Evolutionary conservation across 2,113 vertebrate species (phyloP).

Genomic region (Actinemys pallida): DNA sequence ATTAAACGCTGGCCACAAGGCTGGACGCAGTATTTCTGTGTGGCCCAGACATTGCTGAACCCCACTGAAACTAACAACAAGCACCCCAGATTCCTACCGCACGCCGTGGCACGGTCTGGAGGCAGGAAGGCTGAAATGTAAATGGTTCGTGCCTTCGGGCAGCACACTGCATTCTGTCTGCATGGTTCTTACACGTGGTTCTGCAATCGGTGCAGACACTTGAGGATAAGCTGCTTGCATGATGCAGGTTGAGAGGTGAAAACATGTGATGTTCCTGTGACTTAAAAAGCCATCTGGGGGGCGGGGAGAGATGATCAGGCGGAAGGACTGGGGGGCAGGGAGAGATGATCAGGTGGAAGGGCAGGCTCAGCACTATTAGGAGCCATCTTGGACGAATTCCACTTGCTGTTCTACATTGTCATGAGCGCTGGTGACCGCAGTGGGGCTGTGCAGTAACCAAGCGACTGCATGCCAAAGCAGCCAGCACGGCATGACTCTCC

Average conservation of each 20-base stretch:
- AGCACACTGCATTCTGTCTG: neutral
- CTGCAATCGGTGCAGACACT: constrained; percentile 23
- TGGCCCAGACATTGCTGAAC: neutral
- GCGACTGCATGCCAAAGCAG: neutral
- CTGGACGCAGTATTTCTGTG: neutral
- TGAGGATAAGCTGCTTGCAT: constrained; percentile 59
- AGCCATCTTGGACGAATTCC: neutral
- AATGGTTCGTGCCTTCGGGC: neutral
- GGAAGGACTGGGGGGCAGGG: neutral
- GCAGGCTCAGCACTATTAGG: constrained; percentile 5
- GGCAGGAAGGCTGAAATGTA: neutral
- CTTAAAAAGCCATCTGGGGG: neutral
- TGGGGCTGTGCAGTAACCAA: neutral
- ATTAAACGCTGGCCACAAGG: neutral
- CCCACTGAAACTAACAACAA: neutral
- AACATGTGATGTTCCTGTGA: constrained; percentile 54
- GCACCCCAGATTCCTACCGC: neutral
- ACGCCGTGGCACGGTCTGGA: neutral
- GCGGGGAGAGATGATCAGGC: neutral
- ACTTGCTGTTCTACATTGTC: neutral
- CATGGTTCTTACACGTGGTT: neutral
- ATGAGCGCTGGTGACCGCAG: neutral
- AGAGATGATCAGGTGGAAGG: constrained; percentile 42
- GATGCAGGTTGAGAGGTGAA: neutral
- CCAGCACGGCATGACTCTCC: neutral